Evolutionary conservation across 2,113 vertebrate genomes (phyloP).

Genomic region (Echinops telfairi): DNA sequence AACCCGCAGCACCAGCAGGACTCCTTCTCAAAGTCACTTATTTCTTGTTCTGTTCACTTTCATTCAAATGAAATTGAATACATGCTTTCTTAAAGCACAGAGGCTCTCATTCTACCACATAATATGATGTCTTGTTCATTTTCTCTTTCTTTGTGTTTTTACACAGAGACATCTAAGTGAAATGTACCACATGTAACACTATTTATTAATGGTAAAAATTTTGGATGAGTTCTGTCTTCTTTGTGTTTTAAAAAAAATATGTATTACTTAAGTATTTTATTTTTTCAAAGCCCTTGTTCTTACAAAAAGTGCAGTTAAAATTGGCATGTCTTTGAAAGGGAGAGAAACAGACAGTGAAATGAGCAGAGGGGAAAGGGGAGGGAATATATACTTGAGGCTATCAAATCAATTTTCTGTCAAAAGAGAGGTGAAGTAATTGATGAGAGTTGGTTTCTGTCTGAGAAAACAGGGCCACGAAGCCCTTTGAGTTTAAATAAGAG

Average conservation of each 20-base stretch:
- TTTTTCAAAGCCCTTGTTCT: not conserved
- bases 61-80: slow-evolving; percentile 33
- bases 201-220: not conserved
- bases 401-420: not conserved
- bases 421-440: not conserved
- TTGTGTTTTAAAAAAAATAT: not conserved
- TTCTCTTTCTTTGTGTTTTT: not conserved
- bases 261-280: not conserved
- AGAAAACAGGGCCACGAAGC: not conserved
- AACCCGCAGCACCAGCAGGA: too few species aligned
- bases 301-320: not conserved
- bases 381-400: not conserved
- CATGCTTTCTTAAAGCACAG: too few species aligned
- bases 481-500: not conserved
- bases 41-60: not conserved
- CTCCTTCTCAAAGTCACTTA: not conserved
- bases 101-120: not conserved
- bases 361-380: not conserved
- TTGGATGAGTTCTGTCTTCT: not conserved
- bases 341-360: not conserved
- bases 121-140: not conserved
- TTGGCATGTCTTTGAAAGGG: not conserved
- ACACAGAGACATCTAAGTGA: not conserved
- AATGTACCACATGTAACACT: not conserved
- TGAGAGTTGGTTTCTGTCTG: not conserved